Evolutionary conservation across 2,888 invertebrate genomes (phyloP), one percentile per base, ranked within the genome.

Genomic region (Chydorus sphaericus): DNA sequence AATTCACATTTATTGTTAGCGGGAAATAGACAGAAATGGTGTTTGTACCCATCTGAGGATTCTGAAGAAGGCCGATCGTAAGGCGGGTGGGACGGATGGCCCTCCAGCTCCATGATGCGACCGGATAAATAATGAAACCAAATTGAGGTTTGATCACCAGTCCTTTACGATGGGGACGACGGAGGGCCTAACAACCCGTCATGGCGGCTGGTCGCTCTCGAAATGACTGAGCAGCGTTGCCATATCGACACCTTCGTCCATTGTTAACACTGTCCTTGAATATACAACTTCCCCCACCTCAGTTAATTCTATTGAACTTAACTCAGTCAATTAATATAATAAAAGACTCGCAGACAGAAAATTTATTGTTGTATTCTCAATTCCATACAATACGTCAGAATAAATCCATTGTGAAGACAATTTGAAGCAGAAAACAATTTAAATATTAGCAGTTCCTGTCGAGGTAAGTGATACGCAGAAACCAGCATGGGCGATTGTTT

Each of bases 71-170:
- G 67, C 68, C 69, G 69, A 66, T 68, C 67, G 66, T 66, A 68
- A 65, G 67, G 66, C 69, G 68, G 69, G 67, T 69, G 67, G 64
- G 66, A 67, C 66, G 70, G 70, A 73, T 72, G 71, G 68, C 68
- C 70, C 67, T 69, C 69, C 65, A 69, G 69, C 67, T 71, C 73
- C 74, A 74, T 75, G 68, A 68, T 69, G 66, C 68, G 69, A 65
- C 66, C 65, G 65, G 69, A 70, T 70, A 66, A 66, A 67, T 63
- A 67, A 66, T 66, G 66, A 67, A 70, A 68, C 67, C 58, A 61
- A n/a, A 33, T 52, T 36, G 20, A 20, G 36, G 18, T 44, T 44
- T 44, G 14, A 33, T 23, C 18, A 44, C 14, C 44, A 44, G n/a
- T n/a, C 23, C 44, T 26, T 26, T 31, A 48, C 55, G 49, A 49